phyloP scores from a whole-genome alignment of 2,888 invertebrate species.

The Zaprionus obscuricornis region DNA sequence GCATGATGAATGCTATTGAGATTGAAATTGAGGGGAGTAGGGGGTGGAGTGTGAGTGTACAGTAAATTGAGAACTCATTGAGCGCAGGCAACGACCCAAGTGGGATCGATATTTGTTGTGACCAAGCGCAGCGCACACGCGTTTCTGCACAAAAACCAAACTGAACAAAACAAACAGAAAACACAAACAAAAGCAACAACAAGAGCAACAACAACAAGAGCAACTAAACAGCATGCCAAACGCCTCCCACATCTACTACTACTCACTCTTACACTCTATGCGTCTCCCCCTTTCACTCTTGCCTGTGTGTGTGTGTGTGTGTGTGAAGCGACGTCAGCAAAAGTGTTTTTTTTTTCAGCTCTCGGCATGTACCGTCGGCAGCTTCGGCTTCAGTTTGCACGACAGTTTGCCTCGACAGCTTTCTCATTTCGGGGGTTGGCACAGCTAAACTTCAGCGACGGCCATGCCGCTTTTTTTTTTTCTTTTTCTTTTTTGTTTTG shows the following conservation, averaged over 20 bases:
- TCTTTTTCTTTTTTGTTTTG: not conserved
- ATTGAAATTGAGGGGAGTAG: not conserved
- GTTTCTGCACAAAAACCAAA: slow-evolving; percentile 3
- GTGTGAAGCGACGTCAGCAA: slow-evolving; percentile 63
- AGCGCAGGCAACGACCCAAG: slow-evolving; percentile 76
- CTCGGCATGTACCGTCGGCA: slow-evolving; percentile 45
- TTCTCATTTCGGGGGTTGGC: slow-evolving; percentile 49
- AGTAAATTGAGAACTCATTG: slow-evolving; percentile 77
- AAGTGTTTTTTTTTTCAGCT: slow-evolving; percentile 64
- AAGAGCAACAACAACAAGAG: too few species aligned
- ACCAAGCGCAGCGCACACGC: slow-evolving; percentile 33
- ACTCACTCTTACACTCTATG: not conserved
- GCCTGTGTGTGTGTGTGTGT: slow-evolving; percentile 19
- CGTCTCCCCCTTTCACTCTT: not conserved
- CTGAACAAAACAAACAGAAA: slow-evolving; percentile 18
- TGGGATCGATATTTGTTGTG: slow-evolving; percentile 75
- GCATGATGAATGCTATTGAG: too few species aligned
- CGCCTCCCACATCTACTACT: not conserved
- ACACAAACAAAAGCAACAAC: too few species aligned
- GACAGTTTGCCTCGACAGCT: slow-evolving; percentile 9
- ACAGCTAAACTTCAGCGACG: slow-evolving; percentile 25
- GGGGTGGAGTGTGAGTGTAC: slow-evolving; percentile 5
- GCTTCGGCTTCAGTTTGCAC: slow-evolving; percentile 25
- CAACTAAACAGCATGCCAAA: too few species aligned
- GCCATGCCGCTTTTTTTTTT: slow-evolving; percentile 42